Percentiles rank a stretch among this genome's conserved stretches.
These are phyloP conservation scores for Bubo bubo DNA, from an alignment of 2,113 vertebrate genomes.

Conservation along the genomic window DNA sequence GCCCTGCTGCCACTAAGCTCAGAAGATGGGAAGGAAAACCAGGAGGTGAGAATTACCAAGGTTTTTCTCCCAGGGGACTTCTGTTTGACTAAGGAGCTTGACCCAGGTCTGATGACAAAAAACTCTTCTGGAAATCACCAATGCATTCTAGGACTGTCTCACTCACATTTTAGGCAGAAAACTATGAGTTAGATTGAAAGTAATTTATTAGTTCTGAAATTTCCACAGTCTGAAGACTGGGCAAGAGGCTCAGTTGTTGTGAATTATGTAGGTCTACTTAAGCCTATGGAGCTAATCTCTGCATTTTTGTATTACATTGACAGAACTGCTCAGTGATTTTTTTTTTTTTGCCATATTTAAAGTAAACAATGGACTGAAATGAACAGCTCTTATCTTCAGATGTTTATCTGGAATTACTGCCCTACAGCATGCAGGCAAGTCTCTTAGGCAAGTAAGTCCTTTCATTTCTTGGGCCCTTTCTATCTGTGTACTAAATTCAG, in stretches of 20 bases:
- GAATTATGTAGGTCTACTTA: neutral
- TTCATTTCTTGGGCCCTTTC: neutral
- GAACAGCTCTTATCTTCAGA: constrained; percentile 22
- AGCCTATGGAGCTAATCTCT: neutral
- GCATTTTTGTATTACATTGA: neutral
- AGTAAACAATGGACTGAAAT: constrained; percentile 18
- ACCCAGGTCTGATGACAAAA: neutral
- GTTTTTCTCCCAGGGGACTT: neutral
- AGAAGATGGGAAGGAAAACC: neutral
- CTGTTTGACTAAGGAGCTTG: neutral
- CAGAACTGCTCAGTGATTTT: neutral
- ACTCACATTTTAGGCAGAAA: neutral
- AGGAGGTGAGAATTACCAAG: neutral
- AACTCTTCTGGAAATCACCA: neutral
- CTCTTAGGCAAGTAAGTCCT: neutral
- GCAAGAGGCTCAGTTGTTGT: neutral
- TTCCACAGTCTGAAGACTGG: neutral
- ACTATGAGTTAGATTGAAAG: neutral
- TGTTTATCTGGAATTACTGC: constrained; percentile 18
- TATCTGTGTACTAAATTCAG: constrained; percentile 41
- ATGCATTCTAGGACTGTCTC: neutral
- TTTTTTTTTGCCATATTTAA: neutral
- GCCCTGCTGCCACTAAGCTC: neutral
- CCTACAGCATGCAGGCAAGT: neutral
- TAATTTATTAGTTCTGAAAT: neutral